A percentile compares a stretch with the other conserved stretches of the same genome.
These are phyloP conservation scores for Pseudoatta argentina DNA, from an alignment of 1,140 invertebrate genomes.

Conservation along the genomic window DNA sequence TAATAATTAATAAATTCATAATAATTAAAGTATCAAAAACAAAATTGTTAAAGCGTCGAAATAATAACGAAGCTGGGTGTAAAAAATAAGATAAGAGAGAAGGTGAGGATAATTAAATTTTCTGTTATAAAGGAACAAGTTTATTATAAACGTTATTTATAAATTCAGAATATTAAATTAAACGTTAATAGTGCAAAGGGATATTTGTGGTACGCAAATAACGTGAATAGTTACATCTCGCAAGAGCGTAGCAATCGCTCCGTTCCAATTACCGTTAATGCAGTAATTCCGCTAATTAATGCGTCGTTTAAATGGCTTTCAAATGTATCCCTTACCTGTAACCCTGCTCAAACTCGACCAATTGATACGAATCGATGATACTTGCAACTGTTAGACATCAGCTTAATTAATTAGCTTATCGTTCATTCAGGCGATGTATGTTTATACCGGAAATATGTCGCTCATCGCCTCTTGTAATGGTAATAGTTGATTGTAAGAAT, in stretches of 20 bases:
- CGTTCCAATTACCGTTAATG: conserved; percentile 53
- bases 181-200: background rate
- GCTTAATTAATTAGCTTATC: conserved; percentile 62
- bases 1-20: background rate
- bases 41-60: background rate
- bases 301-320: conserved; percentile 47
- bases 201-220: conserved; percentile 36
- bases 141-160: background rate
- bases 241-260: background rate
- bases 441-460: background rate
- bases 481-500: background rate
- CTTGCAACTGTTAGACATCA: conserved; percentile 16
- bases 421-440: background rate
- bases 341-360: conserved; percentile 19
- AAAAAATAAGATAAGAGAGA: background rate
- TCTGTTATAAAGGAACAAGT: background rate
- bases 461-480: background rate
- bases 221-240: background rate
- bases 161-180: conserved; percentile 6
- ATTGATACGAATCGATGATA: conserved; percentile 61
- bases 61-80: background rate
- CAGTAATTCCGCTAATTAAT: conserved; percentile 55
- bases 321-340: conserved; percentile 29
- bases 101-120: background rate
- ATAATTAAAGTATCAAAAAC: background rate